A percentile compares a stretch with the other conserved stretches of the same genome.
These are phyloP conservation scores for Hypocryptadius cinnamomeus DNA, from an alignment of 2,113 vertebrate species.

Conservation along the genomic window DNA sequence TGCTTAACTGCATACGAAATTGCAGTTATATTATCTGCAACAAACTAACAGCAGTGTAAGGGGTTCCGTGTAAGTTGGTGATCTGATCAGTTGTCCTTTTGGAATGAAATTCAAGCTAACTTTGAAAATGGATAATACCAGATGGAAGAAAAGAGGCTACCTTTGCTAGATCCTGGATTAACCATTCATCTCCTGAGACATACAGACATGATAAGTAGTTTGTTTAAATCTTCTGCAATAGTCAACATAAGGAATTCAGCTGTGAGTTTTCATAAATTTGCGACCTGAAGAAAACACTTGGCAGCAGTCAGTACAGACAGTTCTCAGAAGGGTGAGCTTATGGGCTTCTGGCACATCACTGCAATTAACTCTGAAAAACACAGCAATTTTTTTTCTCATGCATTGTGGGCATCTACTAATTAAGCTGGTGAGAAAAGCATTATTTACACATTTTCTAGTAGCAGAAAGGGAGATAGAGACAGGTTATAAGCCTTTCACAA, in stretches of 20 bases:
- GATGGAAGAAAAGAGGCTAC: neutral
- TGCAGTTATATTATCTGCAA: neutral
- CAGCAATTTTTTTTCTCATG: neutral
- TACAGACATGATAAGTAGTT: neutral
- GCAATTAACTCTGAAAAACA: neutral
- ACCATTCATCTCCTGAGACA: neutral
- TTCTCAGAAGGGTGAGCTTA: neutral
- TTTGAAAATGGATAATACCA: neutral
- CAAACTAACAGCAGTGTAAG: neutral
- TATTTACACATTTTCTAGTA: neutral
- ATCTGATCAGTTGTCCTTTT: neutral
- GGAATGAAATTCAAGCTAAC: neutral
- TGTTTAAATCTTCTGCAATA: neutral
- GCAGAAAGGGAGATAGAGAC: neutral
- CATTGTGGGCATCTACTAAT: conserved; percentile 17
- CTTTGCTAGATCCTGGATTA: neutral
- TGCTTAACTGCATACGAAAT: neutral
- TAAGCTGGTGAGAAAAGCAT: neutral
- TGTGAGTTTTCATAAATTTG: neutral
- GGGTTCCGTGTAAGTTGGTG: neutral
- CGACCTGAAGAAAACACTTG: neutral
- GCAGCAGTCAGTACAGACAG: neutral
- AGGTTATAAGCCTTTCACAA: neutral
- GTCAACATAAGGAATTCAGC: neutral
- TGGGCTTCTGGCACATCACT: neutral